Evolutionary conservation across 2,888 invertebrate species (phyloP).

Genomic region (Periphyllus acericola): DNA sequence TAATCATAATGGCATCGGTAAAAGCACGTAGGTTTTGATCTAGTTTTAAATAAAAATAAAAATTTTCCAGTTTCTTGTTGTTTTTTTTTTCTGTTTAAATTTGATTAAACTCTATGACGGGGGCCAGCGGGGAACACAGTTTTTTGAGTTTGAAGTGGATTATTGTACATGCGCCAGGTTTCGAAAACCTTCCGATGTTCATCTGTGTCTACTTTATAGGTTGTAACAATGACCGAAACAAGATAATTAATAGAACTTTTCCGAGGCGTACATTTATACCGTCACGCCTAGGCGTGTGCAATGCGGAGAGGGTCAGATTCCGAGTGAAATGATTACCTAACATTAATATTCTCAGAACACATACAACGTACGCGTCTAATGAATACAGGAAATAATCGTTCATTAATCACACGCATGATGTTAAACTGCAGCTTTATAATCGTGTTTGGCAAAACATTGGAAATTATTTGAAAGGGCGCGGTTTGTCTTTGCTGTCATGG

Average conservation of each 20-base stretch:
- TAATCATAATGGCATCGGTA: not conserved
- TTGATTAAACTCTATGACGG: too few species aligned
- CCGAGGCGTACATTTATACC: not conserved
- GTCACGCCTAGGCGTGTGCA: too few species aligned
- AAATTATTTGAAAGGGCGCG: constrained; percentile 42
- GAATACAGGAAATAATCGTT: constrained; percentile 35
- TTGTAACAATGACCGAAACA: not conserved
- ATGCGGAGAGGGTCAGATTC: not conserved
- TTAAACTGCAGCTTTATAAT: constrained; percentile 21
- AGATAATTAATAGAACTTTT: not conserved
- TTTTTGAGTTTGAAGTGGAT: too few species aligned
- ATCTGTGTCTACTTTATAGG: not conserved
- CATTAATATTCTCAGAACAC: constrained; percentile 30
- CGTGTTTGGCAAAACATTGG: constrained; percentile 32
- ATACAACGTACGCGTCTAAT: not conserved
- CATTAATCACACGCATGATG: constrained; percentile 45
- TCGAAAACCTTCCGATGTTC: not conserved
- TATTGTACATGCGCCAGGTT: not conserved
- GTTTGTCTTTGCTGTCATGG: constrained; percentile 44
- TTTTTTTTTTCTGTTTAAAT: too few species aligned
- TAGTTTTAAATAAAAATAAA: not conserved
- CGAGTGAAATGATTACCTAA: constrained; percentile 29
- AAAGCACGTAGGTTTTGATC: not conserved
- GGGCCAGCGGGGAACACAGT: too few species aligned
- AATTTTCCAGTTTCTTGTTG: too few species aligned